Evolutionary conservation across 2,888 invertebrate species (phyloP), one percentile per base, ranked within the genome.

Genomic region (Dioctria rufipes): DNA sequence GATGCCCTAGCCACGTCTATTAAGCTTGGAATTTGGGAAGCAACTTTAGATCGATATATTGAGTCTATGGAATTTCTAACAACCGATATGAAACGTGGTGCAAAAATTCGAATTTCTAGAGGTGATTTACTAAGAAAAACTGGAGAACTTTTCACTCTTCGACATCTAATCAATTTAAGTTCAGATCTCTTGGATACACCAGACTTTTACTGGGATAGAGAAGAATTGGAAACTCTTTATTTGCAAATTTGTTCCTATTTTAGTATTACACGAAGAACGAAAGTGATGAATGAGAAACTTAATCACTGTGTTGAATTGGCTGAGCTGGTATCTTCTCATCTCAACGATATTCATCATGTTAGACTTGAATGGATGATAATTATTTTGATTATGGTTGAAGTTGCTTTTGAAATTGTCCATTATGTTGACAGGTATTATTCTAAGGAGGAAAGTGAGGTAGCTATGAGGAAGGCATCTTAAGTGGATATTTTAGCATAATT

Each of bases 301-400:
- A 95, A 95, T 85, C 98, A 98, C 88, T 99, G 99, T 87, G 94
- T 96, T 79, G 98, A 98, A 86, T 90, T 99, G 25, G 94, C 98
- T 5, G 96, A 97, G 86, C 90, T 98, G 82, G 90, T 99, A 5
- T 95, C 96, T 0, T 92, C 95, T 43, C 96, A 98, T 91, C 92
- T 98, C 42, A 96, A 95, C 80, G 98, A 98, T 90, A 92, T 94
- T 8, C 98, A 98, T 89, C 97, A 98, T 88, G 93, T 96, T 9
- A 91, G 97, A 0, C 91, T 99, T 0, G 99, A 99, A 89, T 97
- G 97, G 97, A 98, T 98, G 95, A 98, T 99, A 84, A 99, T 99
- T 82, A 91, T 95, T 39, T 92, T 99, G 58, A 99, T 99, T 89
- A 93, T 97, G 92, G 95, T 98, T 0, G 98, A 99, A 90, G 98